Evolutionary conservation across 2,888 invertebrate species (phyloP).

Genomic region (Prionchulus punctatus): DNA sequence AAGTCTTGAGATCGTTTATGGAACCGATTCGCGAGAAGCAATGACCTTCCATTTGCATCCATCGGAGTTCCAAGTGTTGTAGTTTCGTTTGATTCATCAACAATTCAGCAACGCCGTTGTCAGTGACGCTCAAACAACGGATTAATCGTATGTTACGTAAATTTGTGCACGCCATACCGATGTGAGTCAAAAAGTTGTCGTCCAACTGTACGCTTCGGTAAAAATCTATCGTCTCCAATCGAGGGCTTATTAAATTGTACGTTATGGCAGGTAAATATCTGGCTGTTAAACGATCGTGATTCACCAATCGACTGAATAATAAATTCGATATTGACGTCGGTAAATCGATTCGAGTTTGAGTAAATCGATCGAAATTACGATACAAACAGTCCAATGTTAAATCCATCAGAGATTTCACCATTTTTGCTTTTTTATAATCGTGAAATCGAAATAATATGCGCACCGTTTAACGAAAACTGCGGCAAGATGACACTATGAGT

Average conservation of each 20-base stretch:
- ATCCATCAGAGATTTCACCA: too few relatives aligned
- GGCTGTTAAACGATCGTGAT: too few relatives aligned
- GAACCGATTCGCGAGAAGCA: neutral
- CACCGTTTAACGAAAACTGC: too few relatives aligned
- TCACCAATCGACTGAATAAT: too few relatives aligned
- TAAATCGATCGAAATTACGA: too few relatives aligned
- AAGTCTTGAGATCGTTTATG: neutral
- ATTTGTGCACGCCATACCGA: neutral
- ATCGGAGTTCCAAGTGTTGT: neutral
- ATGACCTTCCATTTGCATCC: neutral
- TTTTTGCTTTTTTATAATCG: too few relatives aligned
- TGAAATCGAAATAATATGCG: too few relatives aligned
- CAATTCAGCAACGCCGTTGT: neutral
- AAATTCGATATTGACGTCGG: too few relatives aligned
- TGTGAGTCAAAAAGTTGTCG: neutral
- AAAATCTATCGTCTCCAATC: neutral
- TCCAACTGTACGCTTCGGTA: neutral
- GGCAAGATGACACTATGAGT: too few relatives aligned
- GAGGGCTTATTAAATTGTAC: neutral
- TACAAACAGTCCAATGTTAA: too few relatives aligned
- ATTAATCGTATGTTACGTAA: neutral
- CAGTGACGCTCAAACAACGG: constrained; percentile 1
- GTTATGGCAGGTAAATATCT: too few relatives aligned
- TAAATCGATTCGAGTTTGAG: too few relatives aligned
- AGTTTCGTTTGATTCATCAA: neutral